phyloP scores from a whole-genome alignment of 1,140 invertebrate genomes.

The Sminthurides bifidus region DNA sequence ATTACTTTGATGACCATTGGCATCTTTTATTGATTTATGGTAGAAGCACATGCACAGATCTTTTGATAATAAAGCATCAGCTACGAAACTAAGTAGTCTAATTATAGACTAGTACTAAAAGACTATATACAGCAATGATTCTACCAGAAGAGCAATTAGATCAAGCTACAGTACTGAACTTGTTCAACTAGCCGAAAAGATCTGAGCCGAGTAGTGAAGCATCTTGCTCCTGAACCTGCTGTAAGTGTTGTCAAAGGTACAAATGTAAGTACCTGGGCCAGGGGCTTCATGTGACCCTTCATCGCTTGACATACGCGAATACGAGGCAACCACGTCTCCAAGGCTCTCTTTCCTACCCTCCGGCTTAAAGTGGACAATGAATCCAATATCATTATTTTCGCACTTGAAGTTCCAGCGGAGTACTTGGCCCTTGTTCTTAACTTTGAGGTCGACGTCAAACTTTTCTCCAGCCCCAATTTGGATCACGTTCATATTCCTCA shows the following conservation, averaged over 20 bases:
- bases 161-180: too few relatives aligned
- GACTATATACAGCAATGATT: too few relatives aligned
- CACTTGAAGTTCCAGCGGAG: not conserved
- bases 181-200: too few relatives aligned
- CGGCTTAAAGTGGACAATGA: not conserved
- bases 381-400: constrained; percentile 1
- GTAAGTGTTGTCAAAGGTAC: constrained; percentile 10
- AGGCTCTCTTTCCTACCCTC: not conserved
- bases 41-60: too few relatives aligned
- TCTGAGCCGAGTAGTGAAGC: constrained; percentile 65
- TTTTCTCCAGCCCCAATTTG: constrained; percentile 1
- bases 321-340: not conserved
- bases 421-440: not conserved
- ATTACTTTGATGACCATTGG: too few relatives aligned
- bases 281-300: not conserved
- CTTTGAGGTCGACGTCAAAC: not conserved
- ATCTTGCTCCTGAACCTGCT: constrained; percentile 48
- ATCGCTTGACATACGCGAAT: not conserved
- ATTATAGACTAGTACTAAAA: too few relatives aligned
- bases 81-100: too few relatives aligned
- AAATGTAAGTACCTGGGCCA: not conserved
- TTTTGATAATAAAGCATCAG: too few relatives aligned
- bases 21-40: too few relatives aligned
- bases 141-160: too few relatives aligned
- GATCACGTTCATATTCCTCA: not conserved